phyloP scores from a whole-genome alignment of 2,113 vertebrate species.

The Corythoichthys intestinalis region DNA sequence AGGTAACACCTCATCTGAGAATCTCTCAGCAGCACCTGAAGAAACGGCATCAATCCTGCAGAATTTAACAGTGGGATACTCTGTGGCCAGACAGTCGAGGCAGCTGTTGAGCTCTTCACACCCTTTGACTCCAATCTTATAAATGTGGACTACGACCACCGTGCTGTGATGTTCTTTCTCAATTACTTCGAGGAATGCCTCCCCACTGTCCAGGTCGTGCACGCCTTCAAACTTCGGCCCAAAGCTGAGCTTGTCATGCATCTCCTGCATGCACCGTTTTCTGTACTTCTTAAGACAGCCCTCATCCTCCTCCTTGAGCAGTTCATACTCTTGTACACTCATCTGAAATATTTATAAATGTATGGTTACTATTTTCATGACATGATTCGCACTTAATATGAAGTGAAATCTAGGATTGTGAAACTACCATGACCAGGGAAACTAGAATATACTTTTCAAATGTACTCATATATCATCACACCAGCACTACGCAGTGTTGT shows the following conservation, averaged over 20 bases:
- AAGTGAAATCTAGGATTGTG: neutral
- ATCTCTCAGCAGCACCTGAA: slow-evolving; percentile 86
- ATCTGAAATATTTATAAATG: slow-evolving; percentile 74
- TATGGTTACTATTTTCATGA: too few species aligned
- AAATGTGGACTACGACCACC: slow-evolving; percentile 89
- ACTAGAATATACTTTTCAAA: neutral
- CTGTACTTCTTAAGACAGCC: slow-evolving; percentile 87
- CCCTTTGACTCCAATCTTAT: slow-evolving; percentile 81
- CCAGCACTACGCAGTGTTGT: too few species aligned
- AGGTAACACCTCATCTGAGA: slow-evolving; percentile 85
- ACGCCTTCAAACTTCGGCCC: slow-evolving; percentile 85
- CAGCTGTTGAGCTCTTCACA: slow-evolving; percentile 86
- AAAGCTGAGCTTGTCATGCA: slow-evolving; percentile 93
- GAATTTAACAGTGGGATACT: slow-evolving; percentile 88
- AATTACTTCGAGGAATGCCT: slow-evolving; percentile 89
- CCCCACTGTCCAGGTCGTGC: slow-evolving; percentile 83
- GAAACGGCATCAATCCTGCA: slow-evolving; percentile 88
- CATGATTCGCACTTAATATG: neutral
- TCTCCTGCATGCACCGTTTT: slow-evolving; percentile 90
- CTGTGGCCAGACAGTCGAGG: slow-evolving; percentile 80
- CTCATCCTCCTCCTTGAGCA: slow-evolving; percentile 89
- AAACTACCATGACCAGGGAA: neutral
- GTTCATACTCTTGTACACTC: slow-evolving; percentile 91
- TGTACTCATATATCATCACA: neutral
- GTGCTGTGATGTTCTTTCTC: slow-evolving; percentile 88